phyloP scores from a whole-genome alignment of 37 sponge, comb jelly and placozoan species.

The Diacarnus erythraeanus region DNA sequence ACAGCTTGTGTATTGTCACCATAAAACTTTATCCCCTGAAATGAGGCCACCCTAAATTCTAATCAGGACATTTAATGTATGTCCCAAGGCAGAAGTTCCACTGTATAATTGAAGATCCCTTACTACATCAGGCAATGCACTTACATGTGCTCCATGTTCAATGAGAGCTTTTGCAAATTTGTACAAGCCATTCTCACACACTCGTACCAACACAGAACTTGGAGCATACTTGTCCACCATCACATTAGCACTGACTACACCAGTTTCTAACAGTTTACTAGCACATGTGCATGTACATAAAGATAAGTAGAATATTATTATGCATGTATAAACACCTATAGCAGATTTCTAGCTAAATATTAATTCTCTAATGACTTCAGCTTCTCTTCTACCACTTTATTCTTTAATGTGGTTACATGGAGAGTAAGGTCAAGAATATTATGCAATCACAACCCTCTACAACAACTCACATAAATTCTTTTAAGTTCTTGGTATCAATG shows the following conservation, averaged over 20 bases:
- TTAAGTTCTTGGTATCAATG: slow-evolving; percentile 40
- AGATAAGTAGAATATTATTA: too few relatives aligned
- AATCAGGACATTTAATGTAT: too few relatives aligned
- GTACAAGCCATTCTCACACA: slow-evolving; percentile 43
- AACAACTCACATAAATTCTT: slow-evolving; percentile 46
- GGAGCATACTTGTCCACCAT: slow-evolving; percentile 37
- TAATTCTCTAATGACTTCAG: too few relatives aligned
- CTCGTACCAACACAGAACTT: slow-evolving; percentile 26
- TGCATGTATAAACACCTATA: too few relatives aligned
- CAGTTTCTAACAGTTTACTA: slow-evolving; percentile 22
- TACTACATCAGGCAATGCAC: background rate
- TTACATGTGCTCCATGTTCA: slow-evolving; percentile 57
- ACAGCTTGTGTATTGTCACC: too few relatives aligned
- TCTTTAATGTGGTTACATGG: too few relatives aligned
- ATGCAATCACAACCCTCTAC: background rate
- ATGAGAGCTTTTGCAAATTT: slow-evolving; percentile 51
- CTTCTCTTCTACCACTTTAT: too few relatives aligned
- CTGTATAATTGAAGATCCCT: too few relatives aligned
- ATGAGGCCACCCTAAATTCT: too few relatives aligned
- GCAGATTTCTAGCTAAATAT: too few relatives aligned
- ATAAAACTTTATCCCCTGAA: too few relatives aligned
- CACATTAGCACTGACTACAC: slow-evolving; percentile 20
- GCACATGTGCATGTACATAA: too few relatives aligned
- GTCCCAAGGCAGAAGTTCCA: background rate
- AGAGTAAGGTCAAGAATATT: background rate